A percentile compares a stretch with the other conserved stretches of the same genome.
Evolutionary conservation across 2,888 invertebrate species (phyloP).

Genomic region (Strigamia crassipes): DNA sequence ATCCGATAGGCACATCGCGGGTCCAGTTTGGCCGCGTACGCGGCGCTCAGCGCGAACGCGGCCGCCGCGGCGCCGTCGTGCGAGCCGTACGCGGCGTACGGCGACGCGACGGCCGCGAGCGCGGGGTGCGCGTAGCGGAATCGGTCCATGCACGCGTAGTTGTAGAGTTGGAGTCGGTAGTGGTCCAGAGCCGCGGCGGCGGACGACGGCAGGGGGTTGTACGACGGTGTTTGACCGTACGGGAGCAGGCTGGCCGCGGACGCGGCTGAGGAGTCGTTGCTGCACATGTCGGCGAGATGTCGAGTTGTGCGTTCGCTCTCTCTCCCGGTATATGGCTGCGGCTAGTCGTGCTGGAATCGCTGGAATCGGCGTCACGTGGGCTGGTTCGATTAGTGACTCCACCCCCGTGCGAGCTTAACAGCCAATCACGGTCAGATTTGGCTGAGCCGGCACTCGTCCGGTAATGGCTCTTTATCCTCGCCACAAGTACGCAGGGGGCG

Average conservation of each 20-base stretch:
- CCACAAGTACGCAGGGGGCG: background rate
- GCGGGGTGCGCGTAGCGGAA: constrained; percentile 65
- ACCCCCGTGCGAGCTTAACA: background rate
- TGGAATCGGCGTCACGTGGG: constrained; percentile 5
- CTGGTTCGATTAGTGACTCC: background rate
- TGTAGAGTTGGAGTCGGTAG: constrained; percentile 82
- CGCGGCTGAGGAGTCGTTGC: constrained; percentile 57
- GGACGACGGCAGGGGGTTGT: constrained; percentile 56
- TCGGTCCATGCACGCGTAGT: constrained; percentile 79
- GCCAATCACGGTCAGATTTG: constrained; percentile 21
- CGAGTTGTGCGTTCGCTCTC: background rate
- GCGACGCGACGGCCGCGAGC: constrained; percentile 55
- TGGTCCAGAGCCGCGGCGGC: constrained; percentile 70
- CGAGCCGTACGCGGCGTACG: constrained; percentile 55
- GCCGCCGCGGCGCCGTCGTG: constrained; percentile 66
- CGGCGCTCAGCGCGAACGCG: constrained; percentile 60
- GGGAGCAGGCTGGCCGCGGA: constrained; percentile 50
- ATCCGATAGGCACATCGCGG: constrained; percentile 64
- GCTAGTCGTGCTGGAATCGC: too few relatives aligned
- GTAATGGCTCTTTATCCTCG: constrained; percentile 21
- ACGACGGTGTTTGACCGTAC: constrained; percentile 51
- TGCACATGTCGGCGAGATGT: constrained; percentile 57
- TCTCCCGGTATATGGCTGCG: background rate
- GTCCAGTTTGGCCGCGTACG: constrained; percentile 56
- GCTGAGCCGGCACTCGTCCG: background rate